phyloP scores from a whole-genome alignment of 1,140 invertebrate species.

The Heliconius congener region DNA sequence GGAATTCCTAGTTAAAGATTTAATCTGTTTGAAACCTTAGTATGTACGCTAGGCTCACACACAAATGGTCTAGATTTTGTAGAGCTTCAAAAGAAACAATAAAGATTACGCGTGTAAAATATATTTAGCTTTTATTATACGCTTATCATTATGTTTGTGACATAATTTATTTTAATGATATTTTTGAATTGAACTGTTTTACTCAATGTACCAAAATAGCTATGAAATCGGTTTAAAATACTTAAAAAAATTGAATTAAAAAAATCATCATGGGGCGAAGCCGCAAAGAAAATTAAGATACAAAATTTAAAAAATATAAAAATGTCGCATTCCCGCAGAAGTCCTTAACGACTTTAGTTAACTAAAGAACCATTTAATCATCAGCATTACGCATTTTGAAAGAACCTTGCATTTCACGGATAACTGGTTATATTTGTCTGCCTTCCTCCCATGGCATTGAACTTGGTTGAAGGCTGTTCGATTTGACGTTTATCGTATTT shows the following conservation, averaged over 20 bases:
- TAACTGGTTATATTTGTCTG: conserved; percentile 12
- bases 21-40: conserved; percentile 8
- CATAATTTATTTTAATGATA: too few relatives aligned
- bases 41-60: background rate
- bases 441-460: conserved; percentile 39
- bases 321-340: background rate
- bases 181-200: too few relatives aligned
- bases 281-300: background rate
- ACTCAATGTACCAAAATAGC: too few relatives aligned
- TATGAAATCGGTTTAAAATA: too few relatives aligned
- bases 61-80: conserved; percentile 7
- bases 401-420: conserved; percentile 9
- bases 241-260: too few relatives aligned
- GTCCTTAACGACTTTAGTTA: background rate
- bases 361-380: background rate
- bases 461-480: conserved; percentile 42
- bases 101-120: conserved; percentile 5
- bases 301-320: background rate
- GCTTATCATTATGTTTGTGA: too few relatives aligned
- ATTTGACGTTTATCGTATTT: conserved; percentile 22
- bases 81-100: background rate
- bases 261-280: too few relatives aligned
- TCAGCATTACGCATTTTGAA: background rate
- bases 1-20: background rate
- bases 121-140: background rate